Percentiles rank a stretch among this genome's conserved stretches.
These are phyloP conservation scores for Mustela lutreola DNA, from an alignment of 2,113 vertebrate genomes.

Conservation along the genomic window DNA sequence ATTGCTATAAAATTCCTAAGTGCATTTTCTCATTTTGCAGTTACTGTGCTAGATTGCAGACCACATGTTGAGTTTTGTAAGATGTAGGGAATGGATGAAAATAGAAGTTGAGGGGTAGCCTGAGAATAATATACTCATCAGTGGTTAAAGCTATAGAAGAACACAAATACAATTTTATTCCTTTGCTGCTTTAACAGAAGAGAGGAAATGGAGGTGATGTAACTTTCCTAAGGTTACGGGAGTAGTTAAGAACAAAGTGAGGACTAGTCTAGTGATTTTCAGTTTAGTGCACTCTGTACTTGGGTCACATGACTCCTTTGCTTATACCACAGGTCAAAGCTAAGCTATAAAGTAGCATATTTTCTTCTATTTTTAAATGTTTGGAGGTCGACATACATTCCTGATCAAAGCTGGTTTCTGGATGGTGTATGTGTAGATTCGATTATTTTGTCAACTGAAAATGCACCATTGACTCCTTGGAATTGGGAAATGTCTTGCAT, in stretches of 20 bases:
- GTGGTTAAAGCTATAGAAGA: neutral
- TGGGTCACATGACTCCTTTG: neutral
- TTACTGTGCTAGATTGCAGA: neutral
- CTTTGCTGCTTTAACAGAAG: neutral
- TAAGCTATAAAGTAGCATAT: neutral
- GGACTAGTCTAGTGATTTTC: neutral
- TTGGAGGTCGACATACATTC: neutral
- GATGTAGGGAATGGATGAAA: neutral
- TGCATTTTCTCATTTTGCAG: neutral
- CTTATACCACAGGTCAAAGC: neutral
- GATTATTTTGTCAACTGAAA: neutral
- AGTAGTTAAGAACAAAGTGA: neutral
- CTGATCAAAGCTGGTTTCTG: neutral
- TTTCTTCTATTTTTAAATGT: neutral
- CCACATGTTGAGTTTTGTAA: constrained; percentile 6
- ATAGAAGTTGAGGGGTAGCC: neutral
- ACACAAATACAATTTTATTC: neutral
- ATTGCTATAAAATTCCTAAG: constrained; percentile 10
- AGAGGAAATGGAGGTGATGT: neutral
- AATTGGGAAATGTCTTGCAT: neutral
- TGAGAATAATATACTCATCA: neutral
- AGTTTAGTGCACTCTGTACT: neutral
- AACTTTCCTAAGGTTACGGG: neutral
- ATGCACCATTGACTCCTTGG: neutral
- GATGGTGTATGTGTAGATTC: neutral